A percentile compares a stretch with the other conserved stretches of the same genome.
Evolutionary conservation across 2,797 vertebrate species (phyloP).

Genomic region (Tachyglossus aculeatus): DNA sequence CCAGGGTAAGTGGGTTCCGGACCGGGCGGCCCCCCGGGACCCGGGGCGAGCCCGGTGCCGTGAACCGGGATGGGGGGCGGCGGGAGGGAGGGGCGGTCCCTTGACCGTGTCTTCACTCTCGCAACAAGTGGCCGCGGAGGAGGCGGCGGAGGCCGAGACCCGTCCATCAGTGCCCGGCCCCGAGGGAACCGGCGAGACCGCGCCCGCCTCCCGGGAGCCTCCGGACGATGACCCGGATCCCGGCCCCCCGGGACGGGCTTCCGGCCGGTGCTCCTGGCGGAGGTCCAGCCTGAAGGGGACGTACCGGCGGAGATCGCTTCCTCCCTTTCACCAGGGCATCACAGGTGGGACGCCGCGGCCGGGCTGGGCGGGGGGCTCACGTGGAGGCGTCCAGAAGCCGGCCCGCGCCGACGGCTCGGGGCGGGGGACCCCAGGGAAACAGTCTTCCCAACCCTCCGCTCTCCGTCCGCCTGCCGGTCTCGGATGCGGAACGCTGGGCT

Average conservation of each 20-base stretch:
- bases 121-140: slow-evolving; percentile 44
- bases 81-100: no score
- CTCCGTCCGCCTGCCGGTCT: no score
- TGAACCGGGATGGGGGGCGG: no score
- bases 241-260: neutral
- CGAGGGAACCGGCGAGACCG: neutral
- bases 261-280: slow-evolving; percentile 62
- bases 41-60: no score
- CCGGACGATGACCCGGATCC: neutral
- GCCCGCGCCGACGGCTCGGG: no score
- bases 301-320: slow-evolving; percentile 66
- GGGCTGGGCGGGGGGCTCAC: no score
- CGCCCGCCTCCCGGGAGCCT: neutral
- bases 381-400: no score
- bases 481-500: no score
- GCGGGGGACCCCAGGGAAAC: no score
- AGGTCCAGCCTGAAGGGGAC: slow-evolving; percentile 66
- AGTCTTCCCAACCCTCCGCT: no score
- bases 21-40: no score
- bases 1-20: no score
- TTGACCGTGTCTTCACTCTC: slow-evolving; percentile 46
- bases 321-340: slow-evolving; percentile 60
- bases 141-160: slow-evolving; percentile 16
- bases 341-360: slow-evolving; percentile 60
- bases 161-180: neutral